A percentile compares a stretch with the other conserved stretches of the same genome.
Evolutionary conservation across 2,888 invertebrate genomes (phyloP).

Genomic region (Microctonus aethiopoides): DNA sequence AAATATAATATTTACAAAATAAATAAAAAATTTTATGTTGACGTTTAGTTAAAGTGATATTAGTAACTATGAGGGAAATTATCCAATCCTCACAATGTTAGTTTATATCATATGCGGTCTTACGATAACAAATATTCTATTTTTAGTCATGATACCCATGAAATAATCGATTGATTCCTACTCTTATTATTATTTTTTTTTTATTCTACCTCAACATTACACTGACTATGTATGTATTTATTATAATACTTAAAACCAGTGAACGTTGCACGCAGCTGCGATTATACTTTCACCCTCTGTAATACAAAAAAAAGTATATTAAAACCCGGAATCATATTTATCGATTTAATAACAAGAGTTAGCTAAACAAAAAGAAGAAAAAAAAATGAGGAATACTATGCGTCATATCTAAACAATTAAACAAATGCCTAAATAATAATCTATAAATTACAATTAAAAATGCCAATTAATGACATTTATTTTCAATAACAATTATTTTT

Average conservation of each 20-base stretch:
- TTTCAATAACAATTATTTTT: neutral
- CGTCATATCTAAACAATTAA: constrained; percentile 27
- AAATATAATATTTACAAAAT: neutral
- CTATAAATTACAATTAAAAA: neutral
- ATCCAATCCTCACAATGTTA: neutral
- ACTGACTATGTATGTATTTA: neutral
- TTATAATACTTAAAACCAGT: neutral
- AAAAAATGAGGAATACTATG: constrained; percentile 20
- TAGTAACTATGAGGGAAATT: neutral
- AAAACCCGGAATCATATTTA: constrained; percentile 26
- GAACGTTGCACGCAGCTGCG: constrained; percentile 7
- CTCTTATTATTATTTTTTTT: constrained; percentile 31
- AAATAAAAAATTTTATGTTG: too few relatives aligned
- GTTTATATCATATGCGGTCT: neutral
- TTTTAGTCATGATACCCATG: constrained; percentile 10
- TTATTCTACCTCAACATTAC: constrained; percentile 21
- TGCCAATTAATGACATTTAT: neutral
- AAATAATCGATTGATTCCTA: constrained; percentile 26
- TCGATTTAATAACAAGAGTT: constrained; percentile 35
- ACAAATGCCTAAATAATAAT: too few relatives aligned
- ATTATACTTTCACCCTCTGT: constrained; percentile 8
- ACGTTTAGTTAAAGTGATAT: too few relatives aligned
- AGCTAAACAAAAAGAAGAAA: neutral
- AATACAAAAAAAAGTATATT: constrained; percentile 21
- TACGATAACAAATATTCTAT: neutral